phyloP scores from a whole-genome alignment of 2,888 invertebrate species.

The Linyphia triangularis region DNA sequence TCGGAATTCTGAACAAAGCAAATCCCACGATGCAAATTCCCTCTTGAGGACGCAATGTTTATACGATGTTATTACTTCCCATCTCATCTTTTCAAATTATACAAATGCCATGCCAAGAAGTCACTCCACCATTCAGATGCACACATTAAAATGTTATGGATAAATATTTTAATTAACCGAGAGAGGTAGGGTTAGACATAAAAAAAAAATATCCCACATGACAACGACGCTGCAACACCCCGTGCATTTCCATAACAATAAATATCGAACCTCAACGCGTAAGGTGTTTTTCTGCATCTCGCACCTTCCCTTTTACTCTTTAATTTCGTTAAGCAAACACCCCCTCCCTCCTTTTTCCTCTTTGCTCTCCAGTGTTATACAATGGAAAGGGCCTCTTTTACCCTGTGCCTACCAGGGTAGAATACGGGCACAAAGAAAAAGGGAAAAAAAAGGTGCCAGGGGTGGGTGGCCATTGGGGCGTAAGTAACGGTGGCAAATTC shows the following conservation, averaged over 20 bases:
- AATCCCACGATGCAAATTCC: background rate
- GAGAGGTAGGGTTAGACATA: background rate
- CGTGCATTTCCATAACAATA: conserved; percentile 72
- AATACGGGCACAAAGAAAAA: conserved; percentile 1
- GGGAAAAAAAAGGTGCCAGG: conserved; percentile 1
- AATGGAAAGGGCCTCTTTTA: background rate
- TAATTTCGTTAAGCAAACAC: conserved; percentile 60
- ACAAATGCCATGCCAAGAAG: background rate
- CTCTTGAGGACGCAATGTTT: background rate
- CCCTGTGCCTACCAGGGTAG: conserved; percentile 15
- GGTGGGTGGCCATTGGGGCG: conserved; percentile 61
- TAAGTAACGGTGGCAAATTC: conserved; percentile 73
- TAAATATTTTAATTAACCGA: conserved; percentile 54
- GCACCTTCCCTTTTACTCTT: conserved; percentile 45
- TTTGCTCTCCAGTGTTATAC: conserved; percentile 7
- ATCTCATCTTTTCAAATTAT: background rate
- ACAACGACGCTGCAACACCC: conserved; percentile 23
- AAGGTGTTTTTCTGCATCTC: conserved; percentile 9
- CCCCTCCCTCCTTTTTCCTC: conserved; percentile 18
- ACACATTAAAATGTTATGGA: conserved; percentile 18
- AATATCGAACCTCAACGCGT: conserved; percentile 8
- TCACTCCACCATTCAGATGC: conserved; percentile 4
- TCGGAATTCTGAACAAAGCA: background rate
- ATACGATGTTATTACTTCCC: background rate
- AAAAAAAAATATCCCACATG: background rate